Percentiles rank a stretch among this genome's conserved stretches.
Conservation (phyloP, 2,888 invertebrate genomes). For the Fabriciana adippe region DNA sequence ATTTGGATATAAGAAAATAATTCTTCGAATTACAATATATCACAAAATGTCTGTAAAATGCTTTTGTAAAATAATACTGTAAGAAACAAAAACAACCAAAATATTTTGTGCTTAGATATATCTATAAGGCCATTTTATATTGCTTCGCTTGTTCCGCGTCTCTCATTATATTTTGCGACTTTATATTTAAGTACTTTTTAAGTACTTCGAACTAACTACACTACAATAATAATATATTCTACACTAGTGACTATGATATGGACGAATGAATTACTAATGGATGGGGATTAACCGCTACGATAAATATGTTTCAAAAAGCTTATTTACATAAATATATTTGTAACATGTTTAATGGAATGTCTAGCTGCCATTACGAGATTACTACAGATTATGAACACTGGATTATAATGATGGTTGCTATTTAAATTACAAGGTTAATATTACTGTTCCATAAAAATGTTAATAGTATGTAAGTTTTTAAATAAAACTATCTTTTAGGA, state of each 20-base stretch:
- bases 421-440: constrained; percentile 6
- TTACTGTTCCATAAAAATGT: neutral
- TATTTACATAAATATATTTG: constrained; percentile 37
- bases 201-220: constrained; percentile 58
- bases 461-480: constrained; percentile 2
- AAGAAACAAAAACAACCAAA: constrained; percentile 48
- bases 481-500: constrained; percentile 35
- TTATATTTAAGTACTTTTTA: constrained; percentile 68
- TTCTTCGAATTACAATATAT: constrained; percentile 47
- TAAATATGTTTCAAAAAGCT: constrained; percentile 32
- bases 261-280: constrained; percentile 65
- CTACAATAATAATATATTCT: constrained; percentile 50
- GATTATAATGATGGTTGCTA: constrained; percentile 40
- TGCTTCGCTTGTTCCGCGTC: constrained; percentile 55
- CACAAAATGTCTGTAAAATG: constrained; percentile 62
- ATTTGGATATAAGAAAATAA: constrained; percentile 29
- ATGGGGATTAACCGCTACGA: constrained; percentile 38
- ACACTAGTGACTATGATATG: constrained; percentile 78
- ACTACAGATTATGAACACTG: constrained; percentile 67
- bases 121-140: constrained; percentile 69
- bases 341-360: constrained; percentile 53
- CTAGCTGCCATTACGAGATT: constrained; percentile 51
- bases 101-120: constrained; percentile 51
- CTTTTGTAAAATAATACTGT: constrained; percentile 64
- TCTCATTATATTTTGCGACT: neutral